Evolutionary conservation across 92 coral and sea anemone genomes (phyloP).

Genomic region (Epizoanthus scotinus): DNA sequence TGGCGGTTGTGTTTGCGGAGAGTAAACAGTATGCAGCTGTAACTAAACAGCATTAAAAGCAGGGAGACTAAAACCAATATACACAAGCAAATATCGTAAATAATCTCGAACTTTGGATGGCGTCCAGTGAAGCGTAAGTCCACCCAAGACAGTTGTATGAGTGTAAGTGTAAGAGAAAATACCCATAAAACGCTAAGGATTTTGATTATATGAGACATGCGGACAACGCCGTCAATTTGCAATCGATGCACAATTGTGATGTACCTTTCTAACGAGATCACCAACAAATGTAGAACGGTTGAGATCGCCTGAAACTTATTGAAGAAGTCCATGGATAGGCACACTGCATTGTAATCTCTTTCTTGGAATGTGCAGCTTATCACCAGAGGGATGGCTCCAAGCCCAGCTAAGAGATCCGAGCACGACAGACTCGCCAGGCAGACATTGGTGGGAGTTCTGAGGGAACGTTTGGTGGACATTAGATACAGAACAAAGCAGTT

Average conservation of each 20-base stretch:
- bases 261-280: conserved; percentile 62
- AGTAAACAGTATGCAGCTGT: conserved; percentile 43
- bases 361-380: conserved; percentile 40
- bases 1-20: conserved; percentile 44
- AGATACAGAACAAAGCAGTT: conserved; percentile 39
- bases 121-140: conserved; percentile 6
- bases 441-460: conserved; percentile 54
- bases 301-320: conserved; percentile 55
- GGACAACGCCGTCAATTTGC: conserved; percentile 43
- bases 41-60: conserved; percentile 40
- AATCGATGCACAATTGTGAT: conserved; percentile 49
- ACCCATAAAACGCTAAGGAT: conserved; percentile 46
- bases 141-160: conserved; percentile 52
- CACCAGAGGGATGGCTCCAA: conserved; percentile 51
- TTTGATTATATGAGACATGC: conserved; percentile 3
- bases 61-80: conserved; percentile 29
- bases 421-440: conserved; percentile 60
- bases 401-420: conserved; percentile 61
- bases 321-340: conserved; percentile 51
- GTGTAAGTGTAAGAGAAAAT: conserved; percentile 37
- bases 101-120: conserved; percentile 7
- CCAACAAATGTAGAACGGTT: conserved; percentile 54
- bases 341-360: conserved; percentile 6
- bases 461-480: conserved; percentile 33
- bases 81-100: conserved; percentile 36